A percentile compares a stretch with the other conserved stretches of the same genome.
These are phyloP conservation scores for Alectura lathami DNA, from an alignment of 2,113 vertebrate genomes.

Conservation along the genomic window DNA sequence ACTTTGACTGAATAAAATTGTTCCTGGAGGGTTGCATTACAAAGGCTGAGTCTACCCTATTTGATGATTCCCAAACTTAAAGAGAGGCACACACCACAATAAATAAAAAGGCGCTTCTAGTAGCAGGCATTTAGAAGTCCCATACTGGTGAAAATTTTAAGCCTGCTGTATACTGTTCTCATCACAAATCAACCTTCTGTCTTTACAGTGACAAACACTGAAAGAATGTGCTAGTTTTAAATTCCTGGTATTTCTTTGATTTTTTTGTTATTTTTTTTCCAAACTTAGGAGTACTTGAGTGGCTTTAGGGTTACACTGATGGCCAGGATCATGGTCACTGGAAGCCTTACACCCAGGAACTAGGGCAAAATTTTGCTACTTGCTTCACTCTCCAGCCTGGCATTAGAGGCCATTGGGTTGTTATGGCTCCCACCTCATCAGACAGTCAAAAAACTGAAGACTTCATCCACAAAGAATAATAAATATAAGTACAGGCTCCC, in stretches of 20 bases:
- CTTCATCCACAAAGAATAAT: background rate
- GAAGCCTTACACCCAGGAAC: background rate
- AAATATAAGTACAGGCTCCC: background rate
- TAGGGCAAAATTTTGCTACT: background rate
- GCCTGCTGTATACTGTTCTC: background rate
- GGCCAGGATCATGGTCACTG: background rate
- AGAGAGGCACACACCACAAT: constrained; percentile 43
- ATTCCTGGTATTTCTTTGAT: background rate
- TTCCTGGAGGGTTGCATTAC: constrained; percentile 66
- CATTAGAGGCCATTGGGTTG: background rate
- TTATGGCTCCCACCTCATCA: background rate
- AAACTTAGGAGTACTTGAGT: background rate
- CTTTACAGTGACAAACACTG: constrained; percentile 23
- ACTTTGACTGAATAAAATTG: constrained; percentile 65
- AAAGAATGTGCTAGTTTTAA: constrained; percentile 8
- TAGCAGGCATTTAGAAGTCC: constrained; percentile 56
- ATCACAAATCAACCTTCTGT: constrained; percentile 49
- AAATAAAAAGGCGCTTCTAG: constrained; percentile 44
- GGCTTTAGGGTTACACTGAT: background rate
- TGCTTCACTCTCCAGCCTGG: background rate
- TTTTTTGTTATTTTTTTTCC: background rate
- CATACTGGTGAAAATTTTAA: constrained; percentile 47
- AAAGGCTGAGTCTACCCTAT: constrained; percentile 51
- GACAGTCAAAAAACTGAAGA: background rate
- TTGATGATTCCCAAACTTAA: constrained; percentile 68